Evolutionary conservation across 1,140 invertebrate genomes (phyloP), one percentile per base, ranked within the genome.

Genomic region (Homalodisca vitripennis): DNA sequence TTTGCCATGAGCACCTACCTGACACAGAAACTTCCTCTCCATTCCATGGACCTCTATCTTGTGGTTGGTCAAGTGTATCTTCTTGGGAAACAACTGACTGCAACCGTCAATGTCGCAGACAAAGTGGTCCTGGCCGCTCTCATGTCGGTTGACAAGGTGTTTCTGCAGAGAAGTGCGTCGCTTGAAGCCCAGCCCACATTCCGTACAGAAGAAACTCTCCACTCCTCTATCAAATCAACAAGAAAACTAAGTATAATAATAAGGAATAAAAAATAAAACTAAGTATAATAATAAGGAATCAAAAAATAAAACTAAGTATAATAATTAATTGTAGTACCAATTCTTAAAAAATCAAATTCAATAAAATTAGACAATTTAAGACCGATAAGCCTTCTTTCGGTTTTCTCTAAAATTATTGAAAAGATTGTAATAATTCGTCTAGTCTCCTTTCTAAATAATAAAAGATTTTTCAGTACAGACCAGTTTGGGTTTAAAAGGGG

Each of bases 21-120:
- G 74, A 67, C 75, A 77, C 0, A 75, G 53, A 67, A 73, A 77
- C 64, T 74, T 75, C 34, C 73, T 73, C 66, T 74, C 72, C 10
- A 75, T 41, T 3, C 73, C 68, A 29, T 77, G 75, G 47, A 73
- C 72, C 20, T 73, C 70, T 6, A 77, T 71, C 65, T 74, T 74
- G 66, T 77, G 75, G 55, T 75, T 77, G 12, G 75, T 77, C 0
- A 77, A 64, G 29, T 77, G 73, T 17, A 77, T 74, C 34, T 73
- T 69, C 17, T 75, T 72, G 20, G 72, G 67, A 47, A 77, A 77
- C n/a, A 71, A 72, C 47, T 74, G 69, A n/a, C 69, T 65, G 53
- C 75, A 77, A 13, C 68, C 71, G 3, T 72, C 70, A 51, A 71
- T 69, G 55, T 75, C 75, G 66, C 73, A 77, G n/a, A 72, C 67